Percentiles rank a stretch among this genome's conserved stretches.
Conservation (phyloP, 2,888 invertebrate species). For the Polydrusus cervinus region DNA sequence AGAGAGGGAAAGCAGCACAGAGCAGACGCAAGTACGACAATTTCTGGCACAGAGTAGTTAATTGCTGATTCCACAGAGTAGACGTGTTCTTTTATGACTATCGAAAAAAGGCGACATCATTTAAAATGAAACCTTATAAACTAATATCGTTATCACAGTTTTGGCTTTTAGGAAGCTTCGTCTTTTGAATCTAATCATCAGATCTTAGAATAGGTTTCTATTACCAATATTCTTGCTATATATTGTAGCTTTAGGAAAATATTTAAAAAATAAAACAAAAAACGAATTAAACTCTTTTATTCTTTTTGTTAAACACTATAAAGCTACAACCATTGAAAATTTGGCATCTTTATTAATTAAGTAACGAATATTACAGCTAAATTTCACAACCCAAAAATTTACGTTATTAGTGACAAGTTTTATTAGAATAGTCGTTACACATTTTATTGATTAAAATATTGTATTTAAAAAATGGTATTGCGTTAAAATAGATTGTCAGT, state of each 20-base stretch:
- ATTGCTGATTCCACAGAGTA: too few relatives aligned
- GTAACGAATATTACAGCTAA: constrained; percentile 25
- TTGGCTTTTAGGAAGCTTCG: background rate
- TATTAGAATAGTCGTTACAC: background rate
- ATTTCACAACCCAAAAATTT: constrained; percentile 45
- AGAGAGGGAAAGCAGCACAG: too few relatives aligned
- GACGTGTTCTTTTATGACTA: too few relatives aligned
- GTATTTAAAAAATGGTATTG: constrained; percentile 40
- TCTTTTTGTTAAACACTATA: constrained; percentile 23
- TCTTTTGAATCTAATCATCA: background rate
- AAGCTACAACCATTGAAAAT: constrained; percentile 46
- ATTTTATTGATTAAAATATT: constrained; percentile 2
- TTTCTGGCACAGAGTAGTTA: too few relatives aligned
- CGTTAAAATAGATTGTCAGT: constrained; percentile 47
- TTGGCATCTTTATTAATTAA: constrained; percentile 30
- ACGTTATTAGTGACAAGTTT: constrained; percentile 34
- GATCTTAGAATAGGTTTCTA: background rate
- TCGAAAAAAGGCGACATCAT: too few relatives aligned
- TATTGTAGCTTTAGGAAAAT: too few relatives aligned
- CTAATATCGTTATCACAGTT: too few relatives aligned
- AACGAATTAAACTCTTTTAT: constrained; percentile 29
- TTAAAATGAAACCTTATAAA: too few relatives aligned
- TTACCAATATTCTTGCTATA: too few relatives aligned
- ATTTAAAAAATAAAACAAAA: constrained; percentile 17
- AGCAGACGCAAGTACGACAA: too few relatives aligned